These are phyloP conservation scores for Pogoniulus pusillus DNA, from an alignment of 2,797 vertebrate genomes.

Conservation along the genomic window DNA sequence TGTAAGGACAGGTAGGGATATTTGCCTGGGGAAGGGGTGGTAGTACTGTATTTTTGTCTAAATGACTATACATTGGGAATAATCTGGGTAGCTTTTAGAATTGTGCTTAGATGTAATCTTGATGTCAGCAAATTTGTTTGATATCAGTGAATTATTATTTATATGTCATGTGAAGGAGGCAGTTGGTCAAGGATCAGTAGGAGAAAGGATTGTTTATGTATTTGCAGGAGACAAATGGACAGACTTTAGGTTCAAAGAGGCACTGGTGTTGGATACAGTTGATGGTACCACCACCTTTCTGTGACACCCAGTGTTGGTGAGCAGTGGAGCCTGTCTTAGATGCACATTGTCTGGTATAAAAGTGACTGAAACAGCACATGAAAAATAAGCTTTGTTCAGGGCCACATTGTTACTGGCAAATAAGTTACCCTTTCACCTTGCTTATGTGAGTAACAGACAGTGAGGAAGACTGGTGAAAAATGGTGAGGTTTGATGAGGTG, in stretches of 20 bases:
- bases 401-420: neutral
- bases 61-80: neutral
- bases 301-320: neutral
- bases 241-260: neutral
- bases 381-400: neutral
- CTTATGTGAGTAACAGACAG: neutral
- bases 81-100: neutral
- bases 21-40: neutral
- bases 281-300: accelerated
- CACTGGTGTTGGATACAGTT: accelerated
- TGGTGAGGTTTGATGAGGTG: neutral
- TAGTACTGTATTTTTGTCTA: neutral
- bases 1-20: neutral
- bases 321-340: neutral
- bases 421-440: neutral
- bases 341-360: neutral
- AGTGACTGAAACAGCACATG: neutral
- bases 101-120: neutral
- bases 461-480: neutral
- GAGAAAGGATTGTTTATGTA: neutral
- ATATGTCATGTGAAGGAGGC: neutral
- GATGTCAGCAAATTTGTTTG: neutral
- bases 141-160: neutral
- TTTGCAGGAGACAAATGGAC: neutral
- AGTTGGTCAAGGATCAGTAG: neutral